phyloP scores from a whole-genome alignment of 2,113 vertebrate genomes.

The Panthera tigris region DNA sequence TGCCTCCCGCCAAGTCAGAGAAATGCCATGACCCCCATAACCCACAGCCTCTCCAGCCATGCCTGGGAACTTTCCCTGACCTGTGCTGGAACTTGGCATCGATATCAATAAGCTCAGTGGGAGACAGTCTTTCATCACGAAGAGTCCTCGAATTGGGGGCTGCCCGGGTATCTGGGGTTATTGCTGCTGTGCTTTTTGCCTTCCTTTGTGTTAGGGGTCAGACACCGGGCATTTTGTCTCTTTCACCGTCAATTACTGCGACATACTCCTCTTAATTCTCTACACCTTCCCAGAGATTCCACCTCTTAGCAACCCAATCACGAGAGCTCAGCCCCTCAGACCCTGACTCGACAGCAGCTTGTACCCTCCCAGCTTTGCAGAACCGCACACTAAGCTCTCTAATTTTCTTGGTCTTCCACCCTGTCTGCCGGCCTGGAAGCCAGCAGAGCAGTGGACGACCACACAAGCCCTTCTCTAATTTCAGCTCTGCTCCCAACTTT shows the following conservation, averaged over 20 bases:
- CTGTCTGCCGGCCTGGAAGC: not conserved
- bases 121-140: not conserved
- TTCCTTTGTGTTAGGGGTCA: not conserved
- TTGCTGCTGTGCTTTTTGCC: not conserved
- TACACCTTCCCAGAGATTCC: not conserved
- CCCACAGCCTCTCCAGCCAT: not conserved
- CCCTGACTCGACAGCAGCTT: not conserved
- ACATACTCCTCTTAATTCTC: not conserved
- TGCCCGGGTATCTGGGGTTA: not conserved
- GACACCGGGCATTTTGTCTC: not conserved
- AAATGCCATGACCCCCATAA: not conserved
- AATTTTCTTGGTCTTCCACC: not conserved
- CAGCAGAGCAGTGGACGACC: not conserved
- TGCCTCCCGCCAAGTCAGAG: not conserved
- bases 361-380: not conserved
- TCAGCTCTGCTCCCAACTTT: not conserved
- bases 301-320: not conserved
- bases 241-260: not conserved
- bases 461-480: not conserved
- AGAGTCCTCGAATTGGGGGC: not conserved
- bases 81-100: not conserved
- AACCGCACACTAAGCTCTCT: not conserved
- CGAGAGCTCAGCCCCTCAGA: not conserved
- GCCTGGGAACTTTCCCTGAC: not conserved
- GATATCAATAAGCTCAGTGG: not conserved